Percentiles rank a stretch among this genome's conserved stretches.
These are phyloP conservation scores for Notocelia uddmanniana DNA, from an alignment of 2,888 invertebrate species.

Conservation along the genomic window DNA sequence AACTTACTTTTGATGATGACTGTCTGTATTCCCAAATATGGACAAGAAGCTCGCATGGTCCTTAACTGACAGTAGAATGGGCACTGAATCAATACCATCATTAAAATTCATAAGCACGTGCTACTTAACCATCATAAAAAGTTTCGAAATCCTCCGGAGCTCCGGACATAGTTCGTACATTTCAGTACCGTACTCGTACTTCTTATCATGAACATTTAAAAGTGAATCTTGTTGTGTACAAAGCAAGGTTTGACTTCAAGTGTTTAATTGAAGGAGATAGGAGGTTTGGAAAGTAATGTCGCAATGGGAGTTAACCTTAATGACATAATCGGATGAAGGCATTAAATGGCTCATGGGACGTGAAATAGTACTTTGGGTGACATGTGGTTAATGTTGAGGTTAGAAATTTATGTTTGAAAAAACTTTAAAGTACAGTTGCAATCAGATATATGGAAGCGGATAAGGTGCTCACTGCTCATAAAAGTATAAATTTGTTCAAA, in stretches of 20 bases:
- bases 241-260: background rate
- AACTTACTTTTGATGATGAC: no score
- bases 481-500: no score
- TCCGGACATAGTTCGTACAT: constrained; percentile 10
- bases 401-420: background rate
- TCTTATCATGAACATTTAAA: background rate
- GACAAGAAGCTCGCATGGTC: background rate
- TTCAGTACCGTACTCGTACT: constrained; percentile 2
- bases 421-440: background rate
- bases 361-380: background rate
- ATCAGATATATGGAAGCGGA: no score
- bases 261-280: background rate
- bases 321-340: constrained; percentile 20
- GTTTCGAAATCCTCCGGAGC: constrained; percentile 20
- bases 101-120: constrained; percentile 42
- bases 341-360: constrained; percentile 1
- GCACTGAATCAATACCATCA: constrained; percentile 14
- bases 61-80: constrained; percentile 34
- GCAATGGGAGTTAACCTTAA: constrained; percentile 21
- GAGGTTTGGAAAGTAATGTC: background rate
- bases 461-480: no score
- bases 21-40: constrained; percentile 11
- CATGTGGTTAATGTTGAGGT: background rate
- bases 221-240: background rate
- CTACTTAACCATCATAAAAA: constrained; percentile 34